Percentiles rank a stretch among this genome's conserved stretches.
Evolutionary conservation across 2,113 vertebrate genomes (phyloP).

Genomic region (Carettochelys insculpta): DNA sequence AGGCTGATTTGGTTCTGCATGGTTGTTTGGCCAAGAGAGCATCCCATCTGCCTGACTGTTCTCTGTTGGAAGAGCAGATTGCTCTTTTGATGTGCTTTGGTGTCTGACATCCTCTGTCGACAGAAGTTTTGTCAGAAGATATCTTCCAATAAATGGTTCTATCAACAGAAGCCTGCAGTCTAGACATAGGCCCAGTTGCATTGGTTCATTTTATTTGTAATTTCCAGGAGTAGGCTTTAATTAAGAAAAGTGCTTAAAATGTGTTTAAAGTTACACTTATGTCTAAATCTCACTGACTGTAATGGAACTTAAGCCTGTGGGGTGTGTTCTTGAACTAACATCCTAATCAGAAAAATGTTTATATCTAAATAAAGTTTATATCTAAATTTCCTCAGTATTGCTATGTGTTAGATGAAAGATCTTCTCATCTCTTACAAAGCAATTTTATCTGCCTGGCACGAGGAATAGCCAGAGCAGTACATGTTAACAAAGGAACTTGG

Average conservation of each 20-base stretch:
- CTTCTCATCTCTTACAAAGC: background rate
- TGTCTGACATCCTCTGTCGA: no score
- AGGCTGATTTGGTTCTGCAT: no score
- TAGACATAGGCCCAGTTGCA: no score
- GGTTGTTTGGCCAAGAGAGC: no score
- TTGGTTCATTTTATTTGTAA: background rate
- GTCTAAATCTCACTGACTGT: background rate
- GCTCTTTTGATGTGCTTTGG: no score
- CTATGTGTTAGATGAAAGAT: background rate
- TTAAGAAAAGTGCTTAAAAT: background rate
- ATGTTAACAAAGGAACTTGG: background rate
- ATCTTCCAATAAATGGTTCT: no score
- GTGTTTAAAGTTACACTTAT: conserved; percentile 3
- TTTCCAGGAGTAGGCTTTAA: background rate
- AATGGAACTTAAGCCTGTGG: background rate
- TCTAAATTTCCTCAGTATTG: background rate
- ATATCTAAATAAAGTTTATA: background rate
- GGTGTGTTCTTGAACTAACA: background rate
- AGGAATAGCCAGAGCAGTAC: background rate
- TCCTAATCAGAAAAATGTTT: background rate
- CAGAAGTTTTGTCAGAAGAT: no score
- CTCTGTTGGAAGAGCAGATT: no score
- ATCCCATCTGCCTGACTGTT: no score
- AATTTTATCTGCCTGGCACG: conserved; percentile 8
- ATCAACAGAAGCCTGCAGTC: no score